phyloP scores from a whole-genome alignment of 1,140 invertebrate species.

The Uloborus diversus region DNA sequence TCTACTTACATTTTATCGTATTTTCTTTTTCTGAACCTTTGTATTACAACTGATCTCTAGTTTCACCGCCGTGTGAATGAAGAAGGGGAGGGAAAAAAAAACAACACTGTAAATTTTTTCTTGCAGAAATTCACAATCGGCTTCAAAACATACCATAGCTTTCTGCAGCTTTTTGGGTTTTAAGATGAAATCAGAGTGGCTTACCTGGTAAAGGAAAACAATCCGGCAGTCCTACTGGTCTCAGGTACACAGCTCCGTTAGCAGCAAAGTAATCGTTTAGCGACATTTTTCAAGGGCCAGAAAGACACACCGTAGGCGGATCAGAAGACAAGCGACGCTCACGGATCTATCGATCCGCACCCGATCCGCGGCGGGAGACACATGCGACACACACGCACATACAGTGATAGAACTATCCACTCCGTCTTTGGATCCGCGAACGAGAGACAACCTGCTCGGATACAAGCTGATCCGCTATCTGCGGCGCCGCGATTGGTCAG shows the following conservation, averaged over 20 bases:
- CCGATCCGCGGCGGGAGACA: neutral
- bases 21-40: too few relatives aligned
- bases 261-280: slow-evolving; percentile 48
- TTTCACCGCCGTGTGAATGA: too few relatives aligned
- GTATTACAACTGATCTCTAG: too few relatives aligned
- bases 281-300: slow-evolving; percentile 9
- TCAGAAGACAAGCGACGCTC: slow-evolving; percentile 1
- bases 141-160: too few relatives aligned
- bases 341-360: slow-evolving; percentile 17
- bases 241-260: slow-evolving; percentile 45
- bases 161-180: too few relatives aligned
- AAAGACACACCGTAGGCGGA: neutral
- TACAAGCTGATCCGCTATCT: slow-evolving; percentile 38
- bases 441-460: slow-evolving; percentile 37
- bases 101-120: too few relatives aligned
- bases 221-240: slow-evolving; percentile 41
- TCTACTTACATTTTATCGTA: too few relatives aligned
- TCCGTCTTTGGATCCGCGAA: too few relatives aligned
- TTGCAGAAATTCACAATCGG: too few relatives aligned
- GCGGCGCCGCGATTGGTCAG: slow-evolving; percentile 35
- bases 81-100: too few relatives aligned
- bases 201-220: slow-evolving; percentile 49
- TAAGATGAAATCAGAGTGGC: neutral
- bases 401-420: too few relatives aligned
- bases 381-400: slow-evolving; percentile 2